phyloP scores from a whole-genome alignment of 2,888 invertebrate species.

The Ernsta delagoae region DNA sequence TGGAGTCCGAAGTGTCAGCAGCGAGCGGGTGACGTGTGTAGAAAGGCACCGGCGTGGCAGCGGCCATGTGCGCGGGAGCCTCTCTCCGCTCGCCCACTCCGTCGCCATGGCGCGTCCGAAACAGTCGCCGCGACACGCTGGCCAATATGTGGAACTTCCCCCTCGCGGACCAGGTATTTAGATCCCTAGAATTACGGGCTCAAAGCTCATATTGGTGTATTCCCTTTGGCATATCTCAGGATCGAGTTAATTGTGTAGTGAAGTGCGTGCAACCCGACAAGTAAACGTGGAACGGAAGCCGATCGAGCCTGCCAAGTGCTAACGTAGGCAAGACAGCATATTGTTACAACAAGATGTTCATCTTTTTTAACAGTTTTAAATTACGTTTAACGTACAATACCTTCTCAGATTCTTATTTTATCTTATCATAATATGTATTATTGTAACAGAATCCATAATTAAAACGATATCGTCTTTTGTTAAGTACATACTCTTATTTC shows the following conservation, averaged over 20 bases:
- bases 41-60: conserved; percentile 44
- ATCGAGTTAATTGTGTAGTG: conserved; percentile 26
- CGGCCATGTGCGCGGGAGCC: conserved; percentile 43
- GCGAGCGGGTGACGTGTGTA: conserved; percentile 52
- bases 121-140: conserved; percentile 79
- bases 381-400: neutral
- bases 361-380: neutral
- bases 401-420: conserved; percentile 6
- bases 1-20: conserved; percentile 55
- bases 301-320: conserved; percentile 24
- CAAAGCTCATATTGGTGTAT: conserved; percentile 22
- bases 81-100: conserved; percentile 68
- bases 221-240: conserved; percentile 8
- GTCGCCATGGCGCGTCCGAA: conserved; percentile 79
- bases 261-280: conserved; percentile 28
- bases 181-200: conserved; percentile 31
- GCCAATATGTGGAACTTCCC: conserved; percentile 73
- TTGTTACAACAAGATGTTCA: conserved; percentile 31
- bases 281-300: conserved; percentile 33
- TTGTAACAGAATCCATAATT: neutral
- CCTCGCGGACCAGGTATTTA: conserved; percentile 80
- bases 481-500: neutral
- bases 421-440: neutral
- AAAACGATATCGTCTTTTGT: neutral
- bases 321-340: conserved; percentile 40